Base-by-base conservation (phyloP, 2,797 vertebrate genomes). In the Poecilia gillii region DNA sequence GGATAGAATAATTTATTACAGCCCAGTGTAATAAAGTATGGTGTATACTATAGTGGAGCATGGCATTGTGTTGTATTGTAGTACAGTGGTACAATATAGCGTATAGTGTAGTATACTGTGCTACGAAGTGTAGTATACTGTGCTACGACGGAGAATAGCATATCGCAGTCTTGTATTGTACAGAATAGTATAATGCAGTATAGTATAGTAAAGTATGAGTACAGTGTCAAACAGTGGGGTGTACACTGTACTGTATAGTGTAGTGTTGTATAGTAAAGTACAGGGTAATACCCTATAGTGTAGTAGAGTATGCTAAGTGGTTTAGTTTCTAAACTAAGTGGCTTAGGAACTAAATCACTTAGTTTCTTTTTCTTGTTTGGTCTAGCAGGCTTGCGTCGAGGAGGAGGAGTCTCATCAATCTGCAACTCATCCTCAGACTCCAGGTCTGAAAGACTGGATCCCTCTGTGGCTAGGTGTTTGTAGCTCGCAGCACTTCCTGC, bases 351-450 rank as follows among this genome's bases (percentile, higher is more conserved):
- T 31, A 31, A 31, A 31, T 97, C 97, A 68, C 96, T 94, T 72
- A 97, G 88, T 87, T 96, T 97, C 90, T 96, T 97, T 82, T 96
- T 97, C 87, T 96, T 97, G 89, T 92, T 89, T 2, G 94, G 90
- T 74, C 95, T 90, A 70, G 92, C 87, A 13, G 93, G 83, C 72
- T 96, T 96, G 77, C 97, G 97, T 76, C 96, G 95, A 78, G 96
- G 96, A 51, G 96, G 96, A 20, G 96, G 96, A 0, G 96, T 96
- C 90, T 99, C 97, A 0, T 99, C 98, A 71, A 99, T 99, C 89
- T 98, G 97, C 59, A 99, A 93, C 77, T 99, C 97, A 77, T 98
- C 98, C 87, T 98, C 97, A 0, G 98, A 97, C 87, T 99, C 97
- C 77, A 97, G 89, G 80, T 97, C 96, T 51, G 96, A 97, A 39